Evolutionary conservation across 1,140 invertebrate species (phyloP).

Genomic region (Hylaeus volcanicus): DNA sequence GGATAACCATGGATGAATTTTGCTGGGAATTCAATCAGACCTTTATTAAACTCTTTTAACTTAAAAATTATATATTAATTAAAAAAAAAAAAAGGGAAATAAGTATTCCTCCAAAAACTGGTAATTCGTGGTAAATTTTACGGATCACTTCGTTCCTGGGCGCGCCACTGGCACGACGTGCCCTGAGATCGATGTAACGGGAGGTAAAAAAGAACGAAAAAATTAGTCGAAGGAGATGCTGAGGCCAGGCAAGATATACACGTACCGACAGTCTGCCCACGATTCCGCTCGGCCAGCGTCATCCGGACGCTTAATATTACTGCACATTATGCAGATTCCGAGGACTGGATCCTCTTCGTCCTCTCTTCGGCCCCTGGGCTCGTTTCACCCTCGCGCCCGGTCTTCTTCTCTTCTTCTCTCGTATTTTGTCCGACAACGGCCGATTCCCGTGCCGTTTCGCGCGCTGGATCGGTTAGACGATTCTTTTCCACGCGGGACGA

Average conservation of each 20-base stretch:
- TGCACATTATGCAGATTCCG: conserved; percentile 70
- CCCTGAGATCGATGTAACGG: conserved; percentile 15
- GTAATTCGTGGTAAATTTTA: no score
- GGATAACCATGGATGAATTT: no score
- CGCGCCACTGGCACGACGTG: not conserved
- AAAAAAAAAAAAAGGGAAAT: no score
- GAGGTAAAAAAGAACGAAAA: not conserved
- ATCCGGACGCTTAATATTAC: conserved; percentile 68
- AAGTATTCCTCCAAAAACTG: no score
- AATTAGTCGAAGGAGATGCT: not conserved
- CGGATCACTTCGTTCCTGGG: no score
- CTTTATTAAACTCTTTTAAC: no score
- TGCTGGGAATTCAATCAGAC: no score
- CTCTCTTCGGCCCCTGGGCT: conserved; percentile 11
- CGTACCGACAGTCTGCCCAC: conserved; percentile 53
- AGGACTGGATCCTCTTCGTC: conserved; percentile 24
- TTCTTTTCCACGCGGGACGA: conserved; percentile 6
- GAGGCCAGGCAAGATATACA: conserved; percentile 70
- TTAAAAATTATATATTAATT: no score
- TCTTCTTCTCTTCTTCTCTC: not conserved
- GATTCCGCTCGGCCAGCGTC: conserved; percentile 61
- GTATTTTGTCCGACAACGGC: not conserved
- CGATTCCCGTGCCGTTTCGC: conserved; percentile 32
- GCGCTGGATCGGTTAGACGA: not conserved
- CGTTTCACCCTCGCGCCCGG: conserved; percentile 16